phyloP scores from a whole-genome alignment of 2,797 vertebrate genomes.

The Enteromius viviparus region DNA sequence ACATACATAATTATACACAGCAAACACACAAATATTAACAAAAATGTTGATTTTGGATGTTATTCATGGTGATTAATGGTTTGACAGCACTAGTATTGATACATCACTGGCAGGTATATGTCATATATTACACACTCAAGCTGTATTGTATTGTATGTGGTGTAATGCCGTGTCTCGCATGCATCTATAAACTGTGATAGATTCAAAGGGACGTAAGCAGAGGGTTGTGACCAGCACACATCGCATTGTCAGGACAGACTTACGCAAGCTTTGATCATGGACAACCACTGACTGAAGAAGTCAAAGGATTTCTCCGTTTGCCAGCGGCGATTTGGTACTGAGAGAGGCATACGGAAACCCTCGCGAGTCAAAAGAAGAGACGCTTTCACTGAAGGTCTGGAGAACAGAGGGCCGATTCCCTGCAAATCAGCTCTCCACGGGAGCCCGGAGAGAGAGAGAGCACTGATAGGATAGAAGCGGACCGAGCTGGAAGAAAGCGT shows the following conservation, averaged over 20 bases:
- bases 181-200: conserved; percentile 38
- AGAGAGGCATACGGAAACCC: conserved; percentile 17
- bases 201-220: conserved; percentile 46
- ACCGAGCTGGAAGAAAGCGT: conserved; percentile 10
- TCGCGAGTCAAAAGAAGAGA: conserved; percentile 33
- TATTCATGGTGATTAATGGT: too few relatives aligned
- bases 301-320: conserved; percentile 48
- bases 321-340: conserved; percentile 48
- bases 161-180: conserved; percentile 16
- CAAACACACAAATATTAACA: too few relatives aligned
- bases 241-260: conserved; percentile 53
- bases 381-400: conserved; percentile 33
- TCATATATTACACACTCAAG: not conserved
- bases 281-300: conserved; percentile 48
- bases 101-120: not conserved
- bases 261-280: conserved; percentile 61
- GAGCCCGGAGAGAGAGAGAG: not conserved
- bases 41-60: too few relatives aligned
- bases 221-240: conserved; percentile 38
- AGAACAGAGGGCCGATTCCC: conserved; percentile 53
- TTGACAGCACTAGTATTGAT: too few relatives aligned
- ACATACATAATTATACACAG: too few relatives aligned
- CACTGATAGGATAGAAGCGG: conserved; percentile 18
- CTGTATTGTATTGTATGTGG: not conserved
- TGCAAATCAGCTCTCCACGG: conserved; percentile 45